A percentile compares a stretch with the other conserved stretches of the same genome.
These are phyloP conservation scores for Silurus asotus DNA, from an alignment of 2,113 vertebrate genomes.

Conservation along the genomic window DNA sequence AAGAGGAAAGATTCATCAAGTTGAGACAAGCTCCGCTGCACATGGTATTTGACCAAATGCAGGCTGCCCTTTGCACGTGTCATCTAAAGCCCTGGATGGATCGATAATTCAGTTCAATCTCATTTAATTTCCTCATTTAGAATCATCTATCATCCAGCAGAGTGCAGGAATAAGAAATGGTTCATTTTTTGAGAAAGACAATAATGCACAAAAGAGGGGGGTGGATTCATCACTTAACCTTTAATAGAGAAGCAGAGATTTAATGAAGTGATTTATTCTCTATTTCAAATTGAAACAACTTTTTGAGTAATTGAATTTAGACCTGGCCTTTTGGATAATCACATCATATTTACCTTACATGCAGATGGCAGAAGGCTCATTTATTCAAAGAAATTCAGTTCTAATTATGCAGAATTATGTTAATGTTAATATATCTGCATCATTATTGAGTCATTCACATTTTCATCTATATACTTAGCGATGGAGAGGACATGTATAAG, in stretches of 20 bases:
- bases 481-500: neutral
- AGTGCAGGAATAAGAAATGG: slow-evolving; percentile 19
- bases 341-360: slow-evolving; percentile 6
- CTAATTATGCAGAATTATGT: neutral
- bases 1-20: slow-evolving; percentile 41
- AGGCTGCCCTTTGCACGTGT: slow-evolving; percentile 42
- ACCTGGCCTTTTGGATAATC: slow-evolving; percentile 12
- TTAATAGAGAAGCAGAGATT: neutral
- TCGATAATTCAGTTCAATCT: slow-evolving; percentile 34
- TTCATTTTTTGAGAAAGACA: slow-evolving; percentile 1
- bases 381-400: neutral
- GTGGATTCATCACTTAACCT: slow-evolving; percentile 19
- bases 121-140: slow-evolving; percentile 26
- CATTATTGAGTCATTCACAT: neutral
- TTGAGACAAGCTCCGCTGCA: neutral
- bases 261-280: neutral
- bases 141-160: slow-evolving; percentile 24
- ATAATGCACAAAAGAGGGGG: neutral
- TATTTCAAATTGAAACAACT: slow-evolving; percentile 41
- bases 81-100: slow-evolving; percentile 15
- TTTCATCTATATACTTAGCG: neutral
- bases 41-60: slow-evolving; percentile 37
- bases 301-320: slow-evolving; percentile 34
- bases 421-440: neutral
- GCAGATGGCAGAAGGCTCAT: neutral